These are phyloP conservation scores for Podabrus alpinus DNA, from an alignment of 2,888 invertebrate species.

Conservation along the genomic window DNA sequence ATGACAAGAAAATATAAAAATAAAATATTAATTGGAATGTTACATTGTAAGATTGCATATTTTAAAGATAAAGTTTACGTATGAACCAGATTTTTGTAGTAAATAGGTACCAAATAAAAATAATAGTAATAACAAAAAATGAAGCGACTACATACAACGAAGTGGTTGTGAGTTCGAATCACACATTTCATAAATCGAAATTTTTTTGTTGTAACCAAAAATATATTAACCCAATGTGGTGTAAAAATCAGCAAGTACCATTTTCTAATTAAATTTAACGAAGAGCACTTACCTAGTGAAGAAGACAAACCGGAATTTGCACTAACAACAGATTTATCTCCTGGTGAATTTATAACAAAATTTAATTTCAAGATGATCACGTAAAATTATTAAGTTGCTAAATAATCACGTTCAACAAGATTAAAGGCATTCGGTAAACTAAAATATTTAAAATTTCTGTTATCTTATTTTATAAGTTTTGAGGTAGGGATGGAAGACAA, in stretches of 20 bases:
- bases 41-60: too few species aligned
- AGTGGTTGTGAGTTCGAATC: too few species aligned
- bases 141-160: too few species aligned
- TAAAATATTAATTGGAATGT: too few species aligned
- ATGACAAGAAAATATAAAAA: too few species aligned
- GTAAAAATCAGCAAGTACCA: background rate
- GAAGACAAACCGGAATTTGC: background rate
- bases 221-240: too few species aligned
- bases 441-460: background rate
- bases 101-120: too few species aligned
- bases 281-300: background rate
- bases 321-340: background rate
- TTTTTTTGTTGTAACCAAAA: too few species aligned
- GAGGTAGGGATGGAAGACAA: background rate
- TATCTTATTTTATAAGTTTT: background rate
- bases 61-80: too few species aligned
- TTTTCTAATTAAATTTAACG: background rate
- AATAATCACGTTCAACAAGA: slow-evolving; percentile 7
- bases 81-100: too few species aligned
- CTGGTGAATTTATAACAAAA: background rate
- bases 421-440: slow-evolving; percentile 15
- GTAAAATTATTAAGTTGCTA: background rate
- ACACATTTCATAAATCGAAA: too few species aligned
- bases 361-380: background rate
- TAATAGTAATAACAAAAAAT: too few species aligned